phyloP scores from a whole-genome alignment of 2,888 invertebrate genomes.

The Noctua pronuba region DNA sequence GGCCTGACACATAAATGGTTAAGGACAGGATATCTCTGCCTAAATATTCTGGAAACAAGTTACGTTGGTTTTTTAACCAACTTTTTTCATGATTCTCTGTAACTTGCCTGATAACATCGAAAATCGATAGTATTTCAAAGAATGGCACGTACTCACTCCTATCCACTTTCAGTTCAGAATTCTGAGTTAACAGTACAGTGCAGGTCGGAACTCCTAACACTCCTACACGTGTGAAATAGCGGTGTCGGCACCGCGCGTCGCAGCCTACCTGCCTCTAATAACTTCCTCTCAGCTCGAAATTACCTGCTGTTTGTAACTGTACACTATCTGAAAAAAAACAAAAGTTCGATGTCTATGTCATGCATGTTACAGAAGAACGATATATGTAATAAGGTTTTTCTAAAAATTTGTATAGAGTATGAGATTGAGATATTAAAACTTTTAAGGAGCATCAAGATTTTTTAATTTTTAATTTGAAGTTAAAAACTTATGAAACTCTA shows the following conservation, averaged over 20 bases:
- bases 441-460: background rate
- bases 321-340: background rate
- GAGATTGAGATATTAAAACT: background rate
- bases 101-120: background rate
- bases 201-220: constrained; percentile 27
- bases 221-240: constrained; percentile 25
- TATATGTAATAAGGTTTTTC: background rate
- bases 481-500: background rate
- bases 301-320: constrained; percentile 23
- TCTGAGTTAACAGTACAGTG: background rate
- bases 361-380: background rate
- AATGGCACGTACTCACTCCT: background rate
- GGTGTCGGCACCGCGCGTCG: background rate
- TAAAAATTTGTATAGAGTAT: background rate
- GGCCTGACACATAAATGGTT: background rate
- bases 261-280: constrained; percentile 25
- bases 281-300: constrained; percentile 46
- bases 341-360: background rate
- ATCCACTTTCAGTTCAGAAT: background rate
- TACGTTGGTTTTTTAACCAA: background rate
- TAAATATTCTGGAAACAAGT: background rate
- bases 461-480: background rate
- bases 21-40: background rate
- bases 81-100: background rate
- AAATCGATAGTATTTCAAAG: background rate